phyloP scores from a whole-genome alignment of 2,888 invertebrate genomes.

The Portevinia maculata region DNA sequence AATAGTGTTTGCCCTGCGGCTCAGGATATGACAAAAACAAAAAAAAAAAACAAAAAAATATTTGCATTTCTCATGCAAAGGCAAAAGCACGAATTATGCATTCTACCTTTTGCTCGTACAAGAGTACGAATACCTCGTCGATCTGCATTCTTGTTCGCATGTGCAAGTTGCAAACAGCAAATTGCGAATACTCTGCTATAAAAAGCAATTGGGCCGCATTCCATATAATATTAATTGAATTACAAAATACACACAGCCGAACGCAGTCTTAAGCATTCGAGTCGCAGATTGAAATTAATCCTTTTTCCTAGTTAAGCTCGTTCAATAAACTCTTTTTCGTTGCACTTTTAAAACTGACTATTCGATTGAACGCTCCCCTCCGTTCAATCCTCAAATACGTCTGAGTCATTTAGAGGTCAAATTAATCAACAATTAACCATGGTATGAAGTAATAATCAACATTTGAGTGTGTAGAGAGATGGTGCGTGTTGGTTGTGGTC shows the following conservation, averaged over 20 bases:
- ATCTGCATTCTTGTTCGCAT: conserved; percentile 56
- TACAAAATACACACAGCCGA: conserved; percentile 17
- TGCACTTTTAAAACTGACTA: neutral
- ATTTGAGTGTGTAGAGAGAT: conserved; percentile 11
- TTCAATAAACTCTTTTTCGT: neutral
- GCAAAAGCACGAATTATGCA: conserved; percentile 19
- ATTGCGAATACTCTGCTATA: conserved; percentile 5
- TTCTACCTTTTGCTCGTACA: conserved; percentile 20
- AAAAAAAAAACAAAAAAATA: conserved; percentile 1
- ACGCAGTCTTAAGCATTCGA: conserved; percentile 34
- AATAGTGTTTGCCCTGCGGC: conserved; percentile 16
- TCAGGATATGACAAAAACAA: conserved; percentile 21
- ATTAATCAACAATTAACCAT: conserved; percentile 47
- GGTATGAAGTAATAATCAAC: conserved; percentile 36
- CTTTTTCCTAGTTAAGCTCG: neutral
- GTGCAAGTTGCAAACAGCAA: conserved; percentile 10
- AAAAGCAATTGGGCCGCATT: conserved; percentile 52
- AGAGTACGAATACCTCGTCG: conserved; percentile 20
- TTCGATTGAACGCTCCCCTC: conserved; percentile 43
- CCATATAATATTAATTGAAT: conserved; percentile 52
- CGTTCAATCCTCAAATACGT: conserved; percentile 36
- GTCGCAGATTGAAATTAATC: conserved; percentile 2
- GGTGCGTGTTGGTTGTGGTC: conserved; percentile 67
- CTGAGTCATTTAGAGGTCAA: conserved; percentile 51
- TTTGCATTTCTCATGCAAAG: conserved; percentile 37